Conservation (phyloP, 1,140 invertebrate species). For the Gyrodactylus bullatarudis region DNA sequence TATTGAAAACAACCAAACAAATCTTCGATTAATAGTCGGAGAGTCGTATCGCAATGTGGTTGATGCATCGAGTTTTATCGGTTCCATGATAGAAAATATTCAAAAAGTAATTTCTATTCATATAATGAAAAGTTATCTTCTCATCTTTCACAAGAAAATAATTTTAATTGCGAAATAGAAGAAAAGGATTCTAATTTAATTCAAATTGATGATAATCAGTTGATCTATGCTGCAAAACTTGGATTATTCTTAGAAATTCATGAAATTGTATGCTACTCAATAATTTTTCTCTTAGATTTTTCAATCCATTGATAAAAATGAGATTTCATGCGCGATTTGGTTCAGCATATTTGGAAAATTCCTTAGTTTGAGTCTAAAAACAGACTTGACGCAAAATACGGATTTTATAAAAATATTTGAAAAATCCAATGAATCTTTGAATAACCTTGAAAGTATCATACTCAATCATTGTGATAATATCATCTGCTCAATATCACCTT, state of each 20-base stretch:
- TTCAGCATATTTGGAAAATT: neutral
- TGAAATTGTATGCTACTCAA: neutral
- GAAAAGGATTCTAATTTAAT: too few species aligned
- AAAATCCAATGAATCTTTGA: neutral
- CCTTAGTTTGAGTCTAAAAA: neutral
- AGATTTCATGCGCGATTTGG: neutral
- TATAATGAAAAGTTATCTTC: too few species aligned
- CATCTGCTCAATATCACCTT: neutral
- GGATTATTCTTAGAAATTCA: neutral
- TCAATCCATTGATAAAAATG: neutral
- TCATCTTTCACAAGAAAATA: too few species aligned
- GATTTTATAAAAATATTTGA: neutral
- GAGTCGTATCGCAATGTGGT: neutral
- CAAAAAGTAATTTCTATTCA: neutral
- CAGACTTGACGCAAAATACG: neutral
- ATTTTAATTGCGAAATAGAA: too few species aligned
- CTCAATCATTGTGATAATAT: neutral
- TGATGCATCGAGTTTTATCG: neutral
- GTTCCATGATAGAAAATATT: neutral
- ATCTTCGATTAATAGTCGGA: neutral
- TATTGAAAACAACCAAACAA: neutral
- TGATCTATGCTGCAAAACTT: neutral
- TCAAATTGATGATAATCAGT: too few species aligned
- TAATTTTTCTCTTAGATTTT: neutral
- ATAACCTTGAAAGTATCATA: neutral